Conservation (phyloP, 2,888 invertebrate genomes). For the Xylophagus ater region DNA sequence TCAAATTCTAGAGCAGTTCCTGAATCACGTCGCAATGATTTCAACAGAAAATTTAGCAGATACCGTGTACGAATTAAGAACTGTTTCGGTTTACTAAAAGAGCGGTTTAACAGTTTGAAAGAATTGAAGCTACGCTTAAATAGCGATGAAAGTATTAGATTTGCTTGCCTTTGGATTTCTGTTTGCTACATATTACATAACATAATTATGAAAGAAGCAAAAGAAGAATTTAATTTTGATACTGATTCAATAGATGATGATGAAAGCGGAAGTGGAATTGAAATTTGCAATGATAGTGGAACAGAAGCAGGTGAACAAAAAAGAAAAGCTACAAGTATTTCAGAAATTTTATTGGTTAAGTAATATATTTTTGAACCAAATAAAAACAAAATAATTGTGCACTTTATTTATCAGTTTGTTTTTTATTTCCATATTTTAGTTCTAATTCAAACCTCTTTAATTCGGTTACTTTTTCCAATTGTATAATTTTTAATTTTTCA, state of each 20-base stretch:
- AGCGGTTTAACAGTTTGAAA: not conserved
- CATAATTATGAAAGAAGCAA: not conserved
- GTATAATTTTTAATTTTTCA: too few relatives aligned
- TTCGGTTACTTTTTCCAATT: too few relatives aligned
- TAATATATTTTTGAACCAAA: not conserved
- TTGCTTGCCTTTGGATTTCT: not conserved
- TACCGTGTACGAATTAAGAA: not conserved
- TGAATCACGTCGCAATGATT: not conserved
- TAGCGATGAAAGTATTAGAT: not conserved
- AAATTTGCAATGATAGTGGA: not conserved
- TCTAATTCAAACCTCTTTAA: conserved; percentile 1
- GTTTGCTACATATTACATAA: conserved; percentile 2
- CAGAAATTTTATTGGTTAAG: not conserved
- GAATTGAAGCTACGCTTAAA: not conserved
- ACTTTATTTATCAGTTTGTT: too few relatives aligned
- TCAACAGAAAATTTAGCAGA: not conserved
- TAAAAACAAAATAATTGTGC: too few relatives aligned
- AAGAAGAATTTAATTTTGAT: not conserved
- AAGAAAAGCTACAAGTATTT: not conserved
- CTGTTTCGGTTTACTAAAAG: not conserved
- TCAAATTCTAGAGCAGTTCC: not conserved
- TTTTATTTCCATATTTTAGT: not conserved
- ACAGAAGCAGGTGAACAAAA: not conserved
- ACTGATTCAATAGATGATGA: not conserved
- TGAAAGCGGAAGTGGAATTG: not conserved